Evolutionary conservation across 2,888 invertebrate species (phyloP).

Genomic region (Craniophora ligustri): DNA sequence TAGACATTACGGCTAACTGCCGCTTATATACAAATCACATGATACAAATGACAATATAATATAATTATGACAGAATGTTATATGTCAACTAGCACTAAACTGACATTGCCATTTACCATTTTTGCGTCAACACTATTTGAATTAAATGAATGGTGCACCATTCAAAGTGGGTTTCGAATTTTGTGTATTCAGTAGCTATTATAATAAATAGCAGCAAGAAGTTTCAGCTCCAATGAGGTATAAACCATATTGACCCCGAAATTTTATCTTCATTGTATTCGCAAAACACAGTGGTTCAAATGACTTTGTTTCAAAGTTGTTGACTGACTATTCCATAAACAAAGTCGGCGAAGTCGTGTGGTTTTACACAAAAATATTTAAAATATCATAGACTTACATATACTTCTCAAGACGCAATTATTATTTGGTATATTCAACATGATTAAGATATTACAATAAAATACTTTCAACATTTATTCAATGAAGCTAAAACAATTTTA

Average conservation of each 20-base stretch:
- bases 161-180: background rate
- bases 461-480: conserved; percentile 36
- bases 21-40: conserved; percentile 44
- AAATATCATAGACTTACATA: conserved; percentile 26
- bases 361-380: conserved; percentile 29
- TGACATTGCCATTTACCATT: background rate
- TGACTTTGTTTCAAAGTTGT: conserved; percentile 23
- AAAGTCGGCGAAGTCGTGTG: too few relatives aligned
- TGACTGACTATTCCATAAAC: conserved; percentile 10
- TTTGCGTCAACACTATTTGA: background rate
- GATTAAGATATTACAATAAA: conserved; percentile 36
- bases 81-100: conserved; percentile 5
- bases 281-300: conserved; percentile 3
- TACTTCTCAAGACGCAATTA: conserved; percentile 36
- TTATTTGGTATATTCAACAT: conserved; percentile 46
- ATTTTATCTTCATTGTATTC: conserved; percentile 7
- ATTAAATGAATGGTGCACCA: background rate
- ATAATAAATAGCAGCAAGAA: background rate
- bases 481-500: conserved; percentile 32
- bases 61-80: conserved; percentile 20
- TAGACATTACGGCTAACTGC: conserved; percentile 50
- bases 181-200: background rate
- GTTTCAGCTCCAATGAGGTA: background rate
- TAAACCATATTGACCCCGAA: conserved; percentile 9
- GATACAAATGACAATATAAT: conserved; percentile 38